These are phyloP conservation scores for Threskiornis aethiopicus DNA, from an alignment of 2,797 vertebrate genomes.

Conservation along the genomic window DNA sequence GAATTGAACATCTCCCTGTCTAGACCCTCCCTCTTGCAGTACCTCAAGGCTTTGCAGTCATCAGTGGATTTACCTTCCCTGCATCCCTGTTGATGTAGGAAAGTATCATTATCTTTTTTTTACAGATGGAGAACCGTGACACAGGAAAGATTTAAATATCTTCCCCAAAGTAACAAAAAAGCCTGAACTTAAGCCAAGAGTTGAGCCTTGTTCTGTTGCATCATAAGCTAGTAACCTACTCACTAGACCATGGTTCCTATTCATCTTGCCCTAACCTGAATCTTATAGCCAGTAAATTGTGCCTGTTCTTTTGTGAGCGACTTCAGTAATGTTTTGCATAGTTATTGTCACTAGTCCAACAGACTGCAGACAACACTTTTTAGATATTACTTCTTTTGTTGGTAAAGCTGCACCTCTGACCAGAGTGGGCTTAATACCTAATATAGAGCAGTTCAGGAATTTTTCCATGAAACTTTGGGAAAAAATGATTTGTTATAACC, in stretches of 20 bases:
- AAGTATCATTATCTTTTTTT: background rate
- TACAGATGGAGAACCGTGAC: background rate
- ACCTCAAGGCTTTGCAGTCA: background rate
- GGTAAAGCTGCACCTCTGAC: background rate
- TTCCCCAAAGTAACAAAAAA: background rate
- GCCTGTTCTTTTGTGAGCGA: background rate
- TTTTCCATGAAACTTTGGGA: slow-evolving; percentile 9
- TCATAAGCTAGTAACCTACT: background rate
- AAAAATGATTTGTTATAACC: background rate
- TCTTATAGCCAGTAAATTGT: background rate
- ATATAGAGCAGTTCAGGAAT: slow-evolving; percentile 14
- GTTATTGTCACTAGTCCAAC: background rate
- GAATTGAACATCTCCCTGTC: background rate
- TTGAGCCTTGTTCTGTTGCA: background rate
- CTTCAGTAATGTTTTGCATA: background rate
- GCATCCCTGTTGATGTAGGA: background rate
- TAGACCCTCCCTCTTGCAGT: background rate
- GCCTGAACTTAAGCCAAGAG: background rate
- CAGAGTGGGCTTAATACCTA: background rate
- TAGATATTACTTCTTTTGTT: background rate
- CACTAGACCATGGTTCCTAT: background rate
- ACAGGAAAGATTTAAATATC: background rate
- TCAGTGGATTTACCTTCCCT: background rate
- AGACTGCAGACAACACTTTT: background rate
- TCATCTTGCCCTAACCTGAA: background rate